Conservation (phyloP, 1,140 invertebrate species). For the Habropoda laboriosa region DNA sequence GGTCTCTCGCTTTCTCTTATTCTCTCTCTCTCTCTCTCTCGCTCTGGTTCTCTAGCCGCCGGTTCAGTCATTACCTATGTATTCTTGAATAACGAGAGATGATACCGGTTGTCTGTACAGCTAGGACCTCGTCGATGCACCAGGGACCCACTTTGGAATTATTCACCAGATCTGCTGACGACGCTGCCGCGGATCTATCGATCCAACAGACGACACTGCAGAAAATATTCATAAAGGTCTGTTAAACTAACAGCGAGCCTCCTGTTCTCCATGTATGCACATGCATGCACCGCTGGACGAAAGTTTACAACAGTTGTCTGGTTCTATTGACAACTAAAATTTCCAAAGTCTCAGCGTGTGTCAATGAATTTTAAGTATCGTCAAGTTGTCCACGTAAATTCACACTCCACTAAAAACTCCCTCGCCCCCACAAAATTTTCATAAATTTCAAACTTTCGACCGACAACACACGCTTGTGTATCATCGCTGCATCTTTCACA, state of each 20-base stretch:
- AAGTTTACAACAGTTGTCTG: too few relatives aligned
- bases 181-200: slow-evolving; percentile 32
- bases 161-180: slow-evolving; percentile 41
- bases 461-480: too few relatives aligned
- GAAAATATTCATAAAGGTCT: slow-evolving; percentile 40
- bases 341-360: too few relatives aligned
- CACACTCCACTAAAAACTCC: too few relatives aligned
- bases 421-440: too few relatives aligned
- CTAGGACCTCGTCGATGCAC: slow-evolving; percentile 18
- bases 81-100: slow-evolving; percentile 59
- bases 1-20: slow-evolving; percentile 1
- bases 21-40: slow-evolving; percentile 5
- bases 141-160: slow-evolving; percentile 48
- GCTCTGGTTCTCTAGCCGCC: slow-evolving; percentile 23
- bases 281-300: too few relatives aligned
- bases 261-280: background rate
- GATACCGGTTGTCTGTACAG: background rate
- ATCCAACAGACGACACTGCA: background rate
- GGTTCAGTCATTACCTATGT: slow-evolving; percentile 49
- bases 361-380: too few relatives aligned
- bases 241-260: slow-evolving; percentile 16
- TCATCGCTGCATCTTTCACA: too few relatives aligned
- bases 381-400: too few relatives aligned
- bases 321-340: too few relatives aligned
- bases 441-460: too few relatives aligned